Evolutionary conservation across 1,140 invertebrate genomes (phyloP), one percentile per base, ranked within the genome.

Genomic region (Cecropterus lyciades): DNA sequence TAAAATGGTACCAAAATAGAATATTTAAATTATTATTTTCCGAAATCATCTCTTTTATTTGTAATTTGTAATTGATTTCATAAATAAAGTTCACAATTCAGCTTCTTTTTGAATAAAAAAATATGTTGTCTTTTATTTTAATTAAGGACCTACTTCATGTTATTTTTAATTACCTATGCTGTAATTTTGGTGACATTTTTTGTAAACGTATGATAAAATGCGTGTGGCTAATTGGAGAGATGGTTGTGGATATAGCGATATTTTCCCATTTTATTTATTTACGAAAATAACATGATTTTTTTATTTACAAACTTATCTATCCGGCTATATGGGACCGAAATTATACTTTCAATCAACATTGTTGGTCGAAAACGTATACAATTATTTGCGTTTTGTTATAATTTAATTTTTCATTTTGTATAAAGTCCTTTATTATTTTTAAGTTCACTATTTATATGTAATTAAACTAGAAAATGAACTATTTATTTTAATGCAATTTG

Each of bases 381-480:
- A 60, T 17, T 37, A 10, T 13, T 14, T 10, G 37, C 14, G 63
- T 75, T 75, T 78, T 75, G 69, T 77, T 82, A 63, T 72, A 67
- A 64, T 68, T 65, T 64, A 67, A 60, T 64, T 74, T 85, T 80
- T 85, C 75, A 80, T 79, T 85, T 87, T 89, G 85, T 89, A 91
- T 83, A 89, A 89, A 91, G 78, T 80, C 79, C 70, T 84, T 77
- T 72, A n/a, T 71, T 65, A 70, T 65, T 75, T 73, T 76, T 84
- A 84, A 82, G 86, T 87, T 82, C 71, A 77, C 72, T 86, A 87
- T 89, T 87, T 88, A 88, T 87, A 77, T 85, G 84, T 85, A 82
- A 83, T 84, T 89, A 83, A 85, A 82, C 60, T 87, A 83, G 81
- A 76, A 80, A 85, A 80, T 75, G 75, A 78, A 84, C 77, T 91